Conservation (phyloP, 37 sponge, comb jelly and placozoan genomes). For the Theonella swinhoei region DNA sequence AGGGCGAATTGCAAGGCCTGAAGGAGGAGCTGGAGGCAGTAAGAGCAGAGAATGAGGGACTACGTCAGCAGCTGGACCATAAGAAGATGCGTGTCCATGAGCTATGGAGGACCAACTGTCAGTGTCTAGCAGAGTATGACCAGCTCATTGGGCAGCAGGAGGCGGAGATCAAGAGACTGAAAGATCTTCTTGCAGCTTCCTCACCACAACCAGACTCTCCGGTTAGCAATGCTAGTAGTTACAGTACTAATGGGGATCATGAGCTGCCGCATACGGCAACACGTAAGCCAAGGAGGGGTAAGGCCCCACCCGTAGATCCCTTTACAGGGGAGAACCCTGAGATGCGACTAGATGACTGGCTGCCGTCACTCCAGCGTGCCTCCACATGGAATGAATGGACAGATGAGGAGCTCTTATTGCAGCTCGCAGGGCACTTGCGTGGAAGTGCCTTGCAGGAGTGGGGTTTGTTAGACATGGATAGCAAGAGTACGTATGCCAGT, state of each 20-base stretch:
- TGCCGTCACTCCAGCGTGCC: background rate
- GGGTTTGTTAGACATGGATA: background rate
- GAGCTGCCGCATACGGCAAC: background rate
- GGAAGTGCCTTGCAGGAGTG: conserved; percentile 40
- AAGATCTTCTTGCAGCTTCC: background rate
- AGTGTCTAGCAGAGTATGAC: conserved; percentile 1
- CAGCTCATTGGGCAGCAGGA: background rate
- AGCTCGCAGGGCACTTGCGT: conserved; percentile 44
- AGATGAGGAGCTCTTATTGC: conserved; percentile 42
- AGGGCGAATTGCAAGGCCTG: background rate
- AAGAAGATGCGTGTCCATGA: background rate
- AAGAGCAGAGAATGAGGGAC: background rate
- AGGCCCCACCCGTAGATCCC: background rate
- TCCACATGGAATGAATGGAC: conserved; percentile 30
- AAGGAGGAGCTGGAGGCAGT: background rate
- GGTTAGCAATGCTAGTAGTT: background rate
- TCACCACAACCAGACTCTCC: background rate
- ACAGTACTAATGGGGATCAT: background rate
- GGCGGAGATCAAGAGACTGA: background rate
- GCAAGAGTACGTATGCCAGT: background rate
- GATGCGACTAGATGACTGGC: background rate
- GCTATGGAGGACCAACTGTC: conserved; percentile 17
- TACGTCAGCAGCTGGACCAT: background rate
- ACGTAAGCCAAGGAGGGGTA: background rate
- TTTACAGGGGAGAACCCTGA: background rate